Percentiles rank a stretch among this genome's conserved stretches.
Evolutionary conservation across 2,888 invertebrate species (phyloP).

Genomic region (Ramazzottius varieornatus): DNA sequence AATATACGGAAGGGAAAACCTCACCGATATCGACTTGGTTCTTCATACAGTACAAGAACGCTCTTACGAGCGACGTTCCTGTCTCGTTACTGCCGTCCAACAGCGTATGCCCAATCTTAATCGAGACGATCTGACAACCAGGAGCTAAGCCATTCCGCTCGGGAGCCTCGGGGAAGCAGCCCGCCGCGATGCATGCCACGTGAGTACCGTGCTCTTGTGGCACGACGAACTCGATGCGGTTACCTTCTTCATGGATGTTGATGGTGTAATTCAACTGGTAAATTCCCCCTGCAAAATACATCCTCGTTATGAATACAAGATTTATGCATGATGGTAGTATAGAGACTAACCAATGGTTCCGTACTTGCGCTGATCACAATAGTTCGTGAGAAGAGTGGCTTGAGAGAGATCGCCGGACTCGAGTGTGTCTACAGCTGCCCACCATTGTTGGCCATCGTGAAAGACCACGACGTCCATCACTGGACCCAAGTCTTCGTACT

Average conservation of each 20-base stretch:
- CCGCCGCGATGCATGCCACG: conserved; percentile 82
- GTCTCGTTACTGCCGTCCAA: conserved; percentile 66
- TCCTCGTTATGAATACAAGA: not conserved
- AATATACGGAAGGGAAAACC: too few species aligned
- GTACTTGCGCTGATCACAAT: not conserved
- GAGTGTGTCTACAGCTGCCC: conserved; percentile 22
- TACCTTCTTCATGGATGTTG: conserved; percentile 69
- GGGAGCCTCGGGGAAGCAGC: conserved; percentile 54
- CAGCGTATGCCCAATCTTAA: conserved; percentile 35
- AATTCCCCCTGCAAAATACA: conserved; percentile 10
- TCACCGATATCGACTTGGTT: conserved; percentile 35
- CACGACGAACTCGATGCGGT: conserved; percentile 61
- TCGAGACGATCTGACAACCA: conserved; percentile 70
- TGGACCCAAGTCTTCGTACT: conserved; percentile 57
- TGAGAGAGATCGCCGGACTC: not conserved
- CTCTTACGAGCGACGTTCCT: conserved; percentile 64
- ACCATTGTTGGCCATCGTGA: conserved; percentile 66
- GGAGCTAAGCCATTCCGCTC: conserved; percentile 83
- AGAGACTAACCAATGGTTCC: not conserved
- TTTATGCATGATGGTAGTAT: conserved; percentile 30
- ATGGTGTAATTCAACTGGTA: conserved; percentile 55
- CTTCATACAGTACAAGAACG: conserved; percentile 26
- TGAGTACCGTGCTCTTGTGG: conserved; percentile 55
- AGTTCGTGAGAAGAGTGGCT: not conserved
- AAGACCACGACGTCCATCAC: conserved; percentile 78